A percentile compares a stretch with the other conserved stretches of the same genome.
Conservation (phyloP, 2,113 vertebrate genomes). For the Tinamus guttatus region DNA sequence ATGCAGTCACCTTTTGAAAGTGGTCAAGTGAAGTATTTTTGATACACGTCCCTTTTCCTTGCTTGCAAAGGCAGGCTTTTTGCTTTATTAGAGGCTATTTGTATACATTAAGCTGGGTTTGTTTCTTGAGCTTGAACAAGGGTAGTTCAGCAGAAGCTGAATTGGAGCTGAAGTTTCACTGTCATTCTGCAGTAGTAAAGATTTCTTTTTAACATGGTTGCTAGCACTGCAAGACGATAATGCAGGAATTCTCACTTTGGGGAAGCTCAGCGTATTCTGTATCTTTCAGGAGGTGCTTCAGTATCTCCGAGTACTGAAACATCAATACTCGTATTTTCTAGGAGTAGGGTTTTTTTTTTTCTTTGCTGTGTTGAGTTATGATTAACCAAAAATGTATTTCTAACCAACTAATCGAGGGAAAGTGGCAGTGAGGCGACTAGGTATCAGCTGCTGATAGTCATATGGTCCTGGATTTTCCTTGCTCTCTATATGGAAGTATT, state of each 20-base stretch:
- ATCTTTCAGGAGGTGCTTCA: background rate
- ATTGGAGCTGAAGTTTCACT: background rate
- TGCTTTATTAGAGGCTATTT: background rate
- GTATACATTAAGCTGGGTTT: background rate
- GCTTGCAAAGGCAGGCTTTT: background rate
- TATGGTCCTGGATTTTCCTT: background rate
- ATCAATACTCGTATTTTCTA: background rate
- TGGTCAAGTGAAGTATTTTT: constrained; percentile 13
- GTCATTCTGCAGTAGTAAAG: background rate
- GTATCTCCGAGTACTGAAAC: background rate
- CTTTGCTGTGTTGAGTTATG: background rate
- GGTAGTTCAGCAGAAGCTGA: background rate
- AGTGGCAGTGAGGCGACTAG: background rate
- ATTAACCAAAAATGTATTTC: background rate
- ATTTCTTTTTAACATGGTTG: background rate
- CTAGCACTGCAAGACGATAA: background rate
- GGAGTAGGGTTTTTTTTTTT: background rate
- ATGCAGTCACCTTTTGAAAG: constrained; percentile 59
- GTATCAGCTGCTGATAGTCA: background rate
- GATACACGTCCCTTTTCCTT: background rate
- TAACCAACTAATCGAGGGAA: background rate
- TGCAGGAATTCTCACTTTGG: background rate
- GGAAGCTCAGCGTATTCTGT: background rate
- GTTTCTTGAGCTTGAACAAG: background rate
- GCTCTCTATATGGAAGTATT: background rate